Percentiles rank a stretch among this genome's conserved stretches.
Evolutionary conservation across 2,113 vertebrate species (phyloP).

Genomic region (Ictalurus furcatus): DNA sequence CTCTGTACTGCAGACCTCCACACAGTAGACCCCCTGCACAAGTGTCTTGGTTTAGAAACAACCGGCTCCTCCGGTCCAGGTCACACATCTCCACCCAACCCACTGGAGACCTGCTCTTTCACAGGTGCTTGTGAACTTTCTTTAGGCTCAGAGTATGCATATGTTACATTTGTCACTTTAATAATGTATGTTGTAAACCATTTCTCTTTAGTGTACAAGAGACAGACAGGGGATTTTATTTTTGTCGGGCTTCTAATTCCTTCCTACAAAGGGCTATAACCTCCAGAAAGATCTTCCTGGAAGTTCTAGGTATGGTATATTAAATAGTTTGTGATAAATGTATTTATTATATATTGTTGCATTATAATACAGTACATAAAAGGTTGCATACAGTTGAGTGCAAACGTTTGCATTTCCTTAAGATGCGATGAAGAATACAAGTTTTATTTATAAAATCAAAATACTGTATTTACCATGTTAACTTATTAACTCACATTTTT

Average conservation of each 20-base stretch:
- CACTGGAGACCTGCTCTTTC: conserved; percentile 71
- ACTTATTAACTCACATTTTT: background rate
- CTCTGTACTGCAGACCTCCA: conserved; percentile 70
- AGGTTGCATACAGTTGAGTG: background rate
- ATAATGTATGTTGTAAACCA: background rate
- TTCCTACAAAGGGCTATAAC: conserved; percentile 65
- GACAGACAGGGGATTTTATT: conserved; percentile 69
- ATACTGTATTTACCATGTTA: background rate
- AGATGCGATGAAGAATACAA: background rate
- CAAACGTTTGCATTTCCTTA: background rate
- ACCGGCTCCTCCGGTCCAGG: conserved; percentile 51
- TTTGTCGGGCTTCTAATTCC: conserved; percentile 71
- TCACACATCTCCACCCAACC: conserved; percentile 50
- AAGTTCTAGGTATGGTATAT: conserved; percentile 66
- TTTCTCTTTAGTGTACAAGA: conserved; percentile 65
- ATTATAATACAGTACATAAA: background rate
- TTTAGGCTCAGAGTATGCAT: background rate
- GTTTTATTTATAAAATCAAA: background rate
- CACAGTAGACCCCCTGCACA: conserved; percentile 64
- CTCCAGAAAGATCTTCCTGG: conserved; percentile 64
- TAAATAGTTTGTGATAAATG: background rate
- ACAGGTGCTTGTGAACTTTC: conserved; percentile 58
- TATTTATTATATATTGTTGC: background rate
- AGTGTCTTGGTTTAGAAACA: conserved; percentile 75
- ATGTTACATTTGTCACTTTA: background rate